These are phyloP conservation scores for Zeus faber DNA, from an alignment of 2,113 vertebrate species.

Conservation along the genomic window DNA sequence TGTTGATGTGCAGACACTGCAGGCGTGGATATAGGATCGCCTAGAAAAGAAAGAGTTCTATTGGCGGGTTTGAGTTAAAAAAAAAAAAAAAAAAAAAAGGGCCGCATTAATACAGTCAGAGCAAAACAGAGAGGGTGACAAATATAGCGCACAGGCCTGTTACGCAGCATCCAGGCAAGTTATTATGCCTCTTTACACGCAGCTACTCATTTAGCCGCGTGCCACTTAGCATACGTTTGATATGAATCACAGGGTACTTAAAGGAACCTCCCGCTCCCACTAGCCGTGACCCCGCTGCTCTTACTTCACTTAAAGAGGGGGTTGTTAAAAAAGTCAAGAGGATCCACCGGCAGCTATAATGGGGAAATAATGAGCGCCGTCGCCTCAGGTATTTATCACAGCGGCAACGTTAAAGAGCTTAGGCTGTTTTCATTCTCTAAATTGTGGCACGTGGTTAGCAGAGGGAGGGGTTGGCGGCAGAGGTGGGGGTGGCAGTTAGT, in stretches of 20 bases:
- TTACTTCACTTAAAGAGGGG: slow-evolving; percentile 44
- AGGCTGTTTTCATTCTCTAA: slow-evolving; percentile 38
- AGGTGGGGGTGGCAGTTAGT: too few species aligned
- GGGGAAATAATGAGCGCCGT: slow-evolving; percentile 51
- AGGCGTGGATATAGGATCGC: slow-evolving; percentile 47
- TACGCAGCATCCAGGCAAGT: slow-evolving; percentile 33
- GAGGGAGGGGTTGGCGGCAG: slow-evolving; percentile 12
- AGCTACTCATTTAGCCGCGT: slow-evolving; percentile 61
- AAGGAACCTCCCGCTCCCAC: slow-evolving; percentile 22
- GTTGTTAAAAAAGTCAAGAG: slow-evolving; percentile 59
- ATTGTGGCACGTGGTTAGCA: slow-evolving; percentile 3
- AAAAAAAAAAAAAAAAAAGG: slow-evolving; percentile 57
- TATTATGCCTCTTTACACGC: slow-evolving; percentile 56
- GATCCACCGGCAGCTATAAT: slow-evolving; percentile 54
- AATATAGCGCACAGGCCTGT: too few species aligned
- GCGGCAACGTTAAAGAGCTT: slow-evolving; percentile 15
- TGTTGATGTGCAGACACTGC: slow-evolving; percentile 44
- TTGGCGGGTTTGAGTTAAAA: too few species aligned
- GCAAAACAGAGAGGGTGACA: slow-evolving; percentile 42
- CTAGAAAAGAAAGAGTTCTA: slow-evolving; percentile 51
- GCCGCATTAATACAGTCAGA: slow-evolving; percentile 38
- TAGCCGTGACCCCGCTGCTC: slow-evolving; percentile 40
- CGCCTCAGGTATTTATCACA: slow-evolving; percentile 60
- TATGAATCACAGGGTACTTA: slow-evolving; percentile 61
- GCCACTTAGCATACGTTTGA: slow-evolving; percentile 53